These are phyloP conservation scores for Urocyon cinereoargenteus DNA, from an alignment of 2,797 vertebrate species.

Conservation along the genomic window DNA sequence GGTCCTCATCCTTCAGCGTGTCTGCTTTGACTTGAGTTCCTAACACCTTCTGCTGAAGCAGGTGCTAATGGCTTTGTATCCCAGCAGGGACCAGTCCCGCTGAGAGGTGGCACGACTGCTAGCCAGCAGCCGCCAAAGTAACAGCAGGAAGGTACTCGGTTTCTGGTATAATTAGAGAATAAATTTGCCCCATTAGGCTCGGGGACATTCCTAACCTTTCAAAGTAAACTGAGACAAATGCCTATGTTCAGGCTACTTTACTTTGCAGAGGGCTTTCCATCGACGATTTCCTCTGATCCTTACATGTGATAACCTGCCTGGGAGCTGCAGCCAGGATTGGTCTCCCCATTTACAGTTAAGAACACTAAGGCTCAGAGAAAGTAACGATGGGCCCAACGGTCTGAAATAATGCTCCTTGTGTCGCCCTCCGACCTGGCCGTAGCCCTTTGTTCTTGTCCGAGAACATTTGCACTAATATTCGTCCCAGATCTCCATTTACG, in stretches of 20 bases:
- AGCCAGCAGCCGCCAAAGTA: slow-evolving; percentile 30
- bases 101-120: background rate
- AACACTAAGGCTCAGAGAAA: background rate
- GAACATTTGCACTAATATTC: background rate
- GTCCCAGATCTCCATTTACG: background rate
- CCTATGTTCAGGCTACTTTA: background rate
- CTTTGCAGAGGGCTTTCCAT: background rate
- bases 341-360: background rate
- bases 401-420: background rate
- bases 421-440: background rate
- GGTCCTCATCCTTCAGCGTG: background rate
- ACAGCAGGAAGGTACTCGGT: slow-evolving; percentile 13
- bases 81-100: background rate
- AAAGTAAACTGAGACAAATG: slow-evolving; percentile 45
- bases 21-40: background rate
- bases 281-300: background rate
- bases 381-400: background rate
- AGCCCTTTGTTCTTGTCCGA: background rate
- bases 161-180: slow-evolving; percentile 63
- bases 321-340: background rate
- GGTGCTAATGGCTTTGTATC: slow-evolving; percentile 43
- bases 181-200: slow-evolving; percentile 56
- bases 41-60: slow-evolving; percentile 40
- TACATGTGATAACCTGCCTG: background rate
- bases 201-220: slow-evolving; percentile 17